These are phyloP conservation scores for Sander lucioperca DNA, from an alignment of 2,113 vertebrate species.

Conservation along the genomic window DNA sequence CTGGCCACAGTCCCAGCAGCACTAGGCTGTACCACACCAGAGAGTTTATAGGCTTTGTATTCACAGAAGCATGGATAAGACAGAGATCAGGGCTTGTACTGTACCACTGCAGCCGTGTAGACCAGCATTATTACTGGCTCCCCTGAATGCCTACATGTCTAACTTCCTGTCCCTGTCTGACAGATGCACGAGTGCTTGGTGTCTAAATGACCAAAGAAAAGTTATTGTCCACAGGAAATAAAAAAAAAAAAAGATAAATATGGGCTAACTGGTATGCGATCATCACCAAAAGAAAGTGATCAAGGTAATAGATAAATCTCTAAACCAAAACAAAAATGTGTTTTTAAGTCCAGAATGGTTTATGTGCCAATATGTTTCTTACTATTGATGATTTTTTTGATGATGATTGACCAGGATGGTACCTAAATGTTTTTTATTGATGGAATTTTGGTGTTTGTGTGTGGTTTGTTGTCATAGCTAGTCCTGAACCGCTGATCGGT, in stretches of 20 bases:
- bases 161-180: conserved; percentile 70
- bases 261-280: conserved; percentile 79
- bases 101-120: conserved; percentile 63
- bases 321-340: conserved; percentile 49
- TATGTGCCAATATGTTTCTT: conserved; percentile 49
- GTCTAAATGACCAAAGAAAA: conserved; percentile 74
- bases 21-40: conserved; percentile 74
- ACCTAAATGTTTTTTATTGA: conserved; percentile 47
- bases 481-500: conserved; percentile 87
- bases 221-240: conserved; percentile 48
- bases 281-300: conserved; percentile 73
- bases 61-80: conserved; percentile 87
- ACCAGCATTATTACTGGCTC: conserved; percentile 81
- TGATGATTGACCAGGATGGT: conserved; percentile 56
- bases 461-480: conserved; percentile 72
- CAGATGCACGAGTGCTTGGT: conserved; percentile 62
- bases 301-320: conserved; percentile 77
- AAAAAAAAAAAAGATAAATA: conserved; percentile 55
- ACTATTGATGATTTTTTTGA: conserved; percentile 40
- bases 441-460: conserved; percentile 58
- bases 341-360: conserved; percentile 46
- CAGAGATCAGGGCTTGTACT: conserved; percentile 80
- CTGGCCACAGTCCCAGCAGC: conserved; percentile 82
- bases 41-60: conserved; percentile 85
- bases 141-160: conserved; percentile 76